These are phyloP conservation scores for Chelon auratus DNA, from an alignment of 2,797 vertebrate species.

Conservation along the genomic window DNA sequence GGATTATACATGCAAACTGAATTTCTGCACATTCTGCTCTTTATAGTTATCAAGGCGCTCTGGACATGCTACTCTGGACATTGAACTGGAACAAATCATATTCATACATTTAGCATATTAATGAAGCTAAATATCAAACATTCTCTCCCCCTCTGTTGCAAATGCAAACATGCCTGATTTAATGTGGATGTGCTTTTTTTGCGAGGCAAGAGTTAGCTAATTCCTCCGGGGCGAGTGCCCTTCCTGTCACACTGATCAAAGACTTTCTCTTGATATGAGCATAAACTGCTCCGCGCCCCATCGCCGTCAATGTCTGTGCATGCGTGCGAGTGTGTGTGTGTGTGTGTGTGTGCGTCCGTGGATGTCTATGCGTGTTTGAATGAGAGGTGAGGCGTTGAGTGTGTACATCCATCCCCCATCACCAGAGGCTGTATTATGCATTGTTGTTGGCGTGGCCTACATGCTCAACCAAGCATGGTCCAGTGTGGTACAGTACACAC, in stretches of 20 bases:
- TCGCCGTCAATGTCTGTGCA: slow-evolving; percentile 76
- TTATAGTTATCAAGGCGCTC: slow-evolving; percentile 65
- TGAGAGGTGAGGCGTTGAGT: slow-evolving; percentile 48
- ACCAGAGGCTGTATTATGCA: slow-evolving; percentile 84
- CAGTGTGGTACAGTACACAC: slow-evolving; percentile 82
- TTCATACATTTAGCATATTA: slow-evolving; percentile 81
- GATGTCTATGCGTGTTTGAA: slow-evolving; percentile 19
- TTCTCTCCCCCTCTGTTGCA: slow-evolving; percentile 49
- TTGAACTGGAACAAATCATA: slow-evolving; percentile 78
- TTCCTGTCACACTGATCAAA: slow-evolving; percentile 83
- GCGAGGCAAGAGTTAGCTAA: slow-evolving; percentile 76
- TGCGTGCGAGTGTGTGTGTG: slow-evolving; percentile 55
- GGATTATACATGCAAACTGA: slow-evolving; percentile 71
- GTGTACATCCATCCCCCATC: slow-evolving; percentile 72
- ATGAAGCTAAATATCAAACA: slow-evolving; percentile 78
- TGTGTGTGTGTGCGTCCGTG: slow-evolving; percentile 33
- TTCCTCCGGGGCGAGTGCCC: slow-evolving; percentile 79
- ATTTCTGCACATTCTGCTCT: slow-evolving; percentile 62
- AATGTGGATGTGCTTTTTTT: slow-evolving; percentile 78
- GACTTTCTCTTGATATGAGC: slow-evolving; percentile 79
- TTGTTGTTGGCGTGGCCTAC: slow-evolving; percentile 88
- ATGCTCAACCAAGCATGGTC: slow-evolving; percentile 86
- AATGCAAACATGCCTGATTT: slow-evolving; percentile 70
- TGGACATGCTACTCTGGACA: slow-evolving; percentile 72
- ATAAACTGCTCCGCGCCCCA: slow-evolving; percentile 79